These are phyloP conservation scores for Campoplex capitator DNA, from an alignment of 2,888 invertebrate species.

Conservation along the genomic window DNA sequence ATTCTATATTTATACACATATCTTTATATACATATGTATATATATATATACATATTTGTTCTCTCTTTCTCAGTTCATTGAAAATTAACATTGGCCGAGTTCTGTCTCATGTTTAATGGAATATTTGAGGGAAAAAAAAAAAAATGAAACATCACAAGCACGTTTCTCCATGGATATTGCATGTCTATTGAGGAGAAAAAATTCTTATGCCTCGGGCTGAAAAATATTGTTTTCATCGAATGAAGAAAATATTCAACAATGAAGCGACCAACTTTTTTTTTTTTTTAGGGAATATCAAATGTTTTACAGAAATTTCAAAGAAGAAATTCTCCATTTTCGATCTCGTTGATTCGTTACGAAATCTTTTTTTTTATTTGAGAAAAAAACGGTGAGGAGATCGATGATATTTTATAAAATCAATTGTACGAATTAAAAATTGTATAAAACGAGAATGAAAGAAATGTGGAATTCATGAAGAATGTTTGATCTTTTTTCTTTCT, in stretches of 20 bases:
- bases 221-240: not conserved
- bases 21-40: not conserved
- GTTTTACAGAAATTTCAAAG: not conserved
- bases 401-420: not conserved
- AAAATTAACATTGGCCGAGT: constrained; percentile 53
- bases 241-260: not conserved
- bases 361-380: no score
- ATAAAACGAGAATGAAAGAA: constrained; percentile 50
- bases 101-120: constrained; percentile 41
- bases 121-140: constrained; percentile 13
- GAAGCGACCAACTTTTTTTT: not conserved
- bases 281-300: not conserved
- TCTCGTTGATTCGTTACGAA: no score
- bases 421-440: not conserved
- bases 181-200: not conserved
- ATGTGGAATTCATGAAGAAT: constrained; percentile 5
- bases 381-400: not conserved
- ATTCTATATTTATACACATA: constrained; percentile 16
- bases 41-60: not conserved
- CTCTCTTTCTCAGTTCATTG: constrained; percentile 5
- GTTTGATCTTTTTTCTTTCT: not conserved
- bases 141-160: constrained; percentile 1
- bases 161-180: constrained; percentile 12
- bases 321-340: not conserved
- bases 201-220: not conserved